Evolutionary conservation across 2,888 invertebrate species (phyloP).

Genomic region (Boloria euphrosyne): DNA sequence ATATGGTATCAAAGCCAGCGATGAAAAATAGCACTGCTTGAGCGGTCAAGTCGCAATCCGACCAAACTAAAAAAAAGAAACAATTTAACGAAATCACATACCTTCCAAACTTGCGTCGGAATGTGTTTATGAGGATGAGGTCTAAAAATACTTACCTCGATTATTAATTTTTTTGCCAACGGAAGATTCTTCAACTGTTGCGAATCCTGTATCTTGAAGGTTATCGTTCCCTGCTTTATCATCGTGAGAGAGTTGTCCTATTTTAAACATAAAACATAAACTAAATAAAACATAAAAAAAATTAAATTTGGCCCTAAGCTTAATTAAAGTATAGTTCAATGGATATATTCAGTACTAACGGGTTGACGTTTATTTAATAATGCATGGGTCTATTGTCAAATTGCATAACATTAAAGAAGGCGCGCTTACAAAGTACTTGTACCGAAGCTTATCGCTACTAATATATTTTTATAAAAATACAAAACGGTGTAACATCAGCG

Average conservation of each 20-base stretch:
- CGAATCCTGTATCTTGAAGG: conserved; percentile 57
- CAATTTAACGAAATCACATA: too few relatives aligned
- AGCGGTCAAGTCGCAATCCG: conserved; percentile 66
- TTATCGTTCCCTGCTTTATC: conserved; percentile 40
- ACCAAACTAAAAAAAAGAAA: conserved; percentile 52
- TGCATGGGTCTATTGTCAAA: too few relatives aligned
- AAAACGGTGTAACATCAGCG: too few relatives aligned
- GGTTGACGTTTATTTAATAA: too few relatives aligned
- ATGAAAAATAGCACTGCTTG: conserved; percentile 80
- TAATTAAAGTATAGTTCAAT: too few relatives aligned
- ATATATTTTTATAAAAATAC: too few relatives aligned
- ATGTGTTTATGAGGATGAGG: too few relatives aligned
- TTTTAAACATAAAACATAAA: neutral
- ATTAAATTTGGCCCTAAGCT: too few relatives aligned
- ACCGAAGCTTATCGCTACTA: too few relatives aligned
- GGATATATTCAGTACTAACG: too few relatives aligned
- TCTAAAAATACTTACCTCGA: conserved; percentile 51
- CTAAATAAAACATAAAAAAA: too few relatives aligned
- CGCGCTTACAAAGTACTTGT: neutral
- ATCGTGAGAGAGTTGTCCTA: conserved; percentile 55
- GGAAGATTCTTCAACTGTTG: conserved; percentile 67
- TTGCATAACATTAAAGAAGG: too few relatives aligned
- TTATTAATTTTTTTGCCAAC: conserved; percentile 55
- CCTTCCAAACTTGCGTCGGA: neutral
- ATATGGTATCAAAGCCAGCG: conserved; percentile 80